These are phyloP conservation scores for Ephestia elutella DNA, from an alignment of 1,140 invertebrate species.

Conservation along the genomic window DNA sequence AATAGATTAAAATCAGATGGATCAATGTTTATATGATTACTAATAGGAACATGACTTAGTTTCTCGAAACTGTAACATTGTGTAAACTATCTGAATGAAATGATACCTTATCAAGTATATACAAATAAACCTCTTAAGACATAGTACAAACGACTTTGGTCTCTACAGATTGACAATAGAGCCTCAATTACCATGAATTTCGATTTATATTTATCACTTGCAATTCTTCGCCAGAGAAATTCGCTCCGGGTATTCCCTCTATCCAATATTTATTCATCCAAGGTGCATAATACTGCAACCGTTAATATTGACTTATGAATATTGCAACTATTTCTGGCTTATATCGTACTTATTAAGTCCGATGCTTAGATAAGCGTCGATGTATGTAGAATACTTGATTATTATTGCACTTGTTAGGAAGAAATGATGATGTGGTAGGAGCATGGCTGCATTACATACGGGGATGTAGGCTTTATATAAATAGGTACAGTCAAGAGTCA, in stretches of 20 bases:
- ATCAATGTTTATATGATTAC: too few relatives aligned
- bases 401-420: background rate
- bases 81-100: background rate
- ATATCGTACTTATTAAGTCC: background rate
- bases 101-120: background rate
- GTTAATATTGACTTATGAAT: background rate
- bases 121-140: conserved; percentile 3
- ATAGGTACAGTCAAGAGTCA: too few relatives aligned
- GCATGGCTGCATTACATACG: background rate
- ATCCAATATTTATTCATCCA: conserved; percentile 40
- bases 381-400: background rate
- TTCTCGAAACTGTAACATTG: background rate
- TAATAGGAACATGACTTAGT: background rate
- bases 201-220: conserved; percentile 42
- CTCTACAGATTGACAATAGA: conserved; percentile 27
- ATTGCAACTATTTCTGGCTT: background rate
- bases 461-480: background rate
- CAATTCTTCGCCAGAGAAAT: conserved; percentile 49
- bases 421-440: background rate
- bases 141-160: conserved; percentile 23
- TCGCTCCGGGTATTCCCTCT: conserved; percentile 56
- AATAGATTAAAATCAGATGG: background rate
- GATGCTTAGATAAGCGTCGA: background rate
- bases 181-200: conserved; percentile 33
- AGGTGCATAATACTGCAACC: conserved; percentile 7